Conservation (phyloP, 2,888 invertebrate species). For the Orchestes rusci region DNA sequence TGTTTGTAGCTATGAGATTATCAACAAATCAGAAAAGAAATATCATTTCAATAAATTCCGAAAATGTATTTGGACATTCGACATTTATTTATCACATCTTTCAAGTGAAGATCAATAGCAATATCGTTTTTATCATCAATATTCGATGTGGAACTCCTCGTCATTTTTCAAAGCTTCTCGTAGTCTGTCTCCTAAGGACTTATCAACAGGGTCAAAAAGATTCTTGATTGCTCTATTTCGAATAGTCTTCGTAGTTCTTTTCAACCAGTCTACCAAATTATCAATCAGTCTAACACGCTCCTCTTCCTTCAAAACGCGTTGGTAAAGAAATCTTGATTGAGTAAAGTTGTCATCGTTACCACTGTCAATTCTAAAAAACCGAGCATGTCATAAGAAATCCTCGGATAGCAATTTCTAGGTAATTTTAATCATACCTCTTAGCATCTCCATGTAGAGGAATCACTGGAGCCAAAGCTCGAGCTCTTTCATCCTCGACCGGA, state of each 20-base stretch:
- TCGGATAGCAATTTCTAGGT: not conserved
- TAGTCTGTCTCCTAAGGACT: slow-evolving; percentile 67
- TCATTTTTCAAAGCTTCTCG: slow-evolving; percentile 43
- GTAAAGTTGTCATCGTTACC: slow-evolving; percentile 82
- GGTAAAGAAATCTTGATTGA: slow-evolving; percentile 76
- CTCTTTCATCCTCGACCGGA: slow-evolving; percentile 63
- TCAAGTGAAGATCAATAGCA: no score
- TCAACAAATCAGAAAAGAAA: no score
- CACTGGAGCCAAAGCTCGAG: slow-evolving; percentile 51
- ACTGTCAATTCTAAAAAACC: slow-evolving; percentile 54
- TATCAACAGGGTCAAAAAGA: slow-evolving; percentile 65
- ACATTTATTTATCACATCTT: no score
- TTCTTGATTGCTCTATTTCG: slow-evolving; percentile 80
- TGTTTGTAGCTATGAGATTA: no score
- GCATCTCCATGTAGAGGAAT: slow-evolving; percentile 67
- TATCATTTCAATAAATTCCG: no score
- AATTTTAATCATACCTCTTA: slow-evolving; percentile 49
- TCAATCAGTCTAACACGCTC: slow-evolving; percentile 62
- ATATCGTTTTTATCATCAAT: slow-evolving; percentile 17
- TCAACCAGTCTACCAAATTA: slow-evolving; percentile 74
- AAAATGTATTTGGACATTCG: no score
- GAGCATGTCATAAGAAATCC: not conserved
- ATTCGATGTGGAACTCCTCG: slow-evolving; percentile 28
- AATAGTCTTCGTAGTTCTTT: slow-evolving; percentile 72
- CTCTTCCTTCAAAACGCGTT: slow-evolving; percentile 64